Evolutionary conservation across 2,113 vertebrate species (phyloP).

Genomic region (Crotalus viridis): DNA sequence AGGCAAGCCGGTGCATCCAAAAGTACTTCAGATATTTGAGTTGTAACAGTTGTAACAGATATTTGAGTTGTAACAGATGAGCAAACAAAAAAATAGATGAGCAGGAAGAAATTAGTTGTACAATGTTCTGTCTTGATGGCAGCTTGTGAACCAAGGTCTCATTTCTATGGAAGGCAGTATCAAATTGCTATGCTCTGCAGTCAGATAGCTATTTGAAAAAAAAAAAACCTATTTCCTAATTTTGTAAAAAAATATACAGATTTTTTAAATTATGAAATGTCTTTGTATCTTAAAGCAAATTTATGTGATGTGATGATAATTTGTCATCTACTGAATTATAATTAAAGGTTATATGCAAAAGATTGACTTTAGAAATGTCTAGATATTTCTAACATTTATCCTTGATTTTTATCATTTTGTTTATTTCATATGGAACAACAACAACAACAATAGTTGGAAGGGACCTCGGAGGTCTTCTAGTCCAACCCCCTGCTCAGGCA

Average conservation of each 20-base stretch:
- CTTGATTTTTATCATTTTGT: not conserved
- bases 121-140: not conserved
- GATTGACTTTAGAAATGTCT: not conserved
- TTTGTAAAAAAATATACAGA: not conserved
- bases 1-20: not conserved
- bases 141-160: not conserved
- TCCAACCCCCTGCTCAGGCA: no score
- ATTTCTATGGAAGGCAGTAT: not conserved
- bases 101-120: not conserved
- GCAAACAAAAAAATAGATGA: not conserved
- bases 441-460: no score
- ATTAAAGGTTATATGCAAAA: not conserved
- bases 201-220: not conserved
- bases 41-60: not conserved
- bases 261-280: not conserved
- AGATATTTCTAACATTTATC: not conserved
- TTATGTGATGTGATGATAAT: not conserved
- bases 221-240: not conserved
- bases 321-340: not conserved
- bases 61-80: not conserved
- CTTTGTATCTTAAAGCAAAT: not conserved
- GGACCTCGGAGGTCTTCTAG: no score
- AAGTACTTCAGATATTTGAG: not conserved
- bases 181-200: not conserved
- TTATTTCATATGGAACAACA: not conserved